Percentiles rank a stretch among this genome's conserved stretches.
Evolutionary conservation across 2,888 invertebrate genomes (phyloP).

Genomic region (Mythimna impura): DNA sequence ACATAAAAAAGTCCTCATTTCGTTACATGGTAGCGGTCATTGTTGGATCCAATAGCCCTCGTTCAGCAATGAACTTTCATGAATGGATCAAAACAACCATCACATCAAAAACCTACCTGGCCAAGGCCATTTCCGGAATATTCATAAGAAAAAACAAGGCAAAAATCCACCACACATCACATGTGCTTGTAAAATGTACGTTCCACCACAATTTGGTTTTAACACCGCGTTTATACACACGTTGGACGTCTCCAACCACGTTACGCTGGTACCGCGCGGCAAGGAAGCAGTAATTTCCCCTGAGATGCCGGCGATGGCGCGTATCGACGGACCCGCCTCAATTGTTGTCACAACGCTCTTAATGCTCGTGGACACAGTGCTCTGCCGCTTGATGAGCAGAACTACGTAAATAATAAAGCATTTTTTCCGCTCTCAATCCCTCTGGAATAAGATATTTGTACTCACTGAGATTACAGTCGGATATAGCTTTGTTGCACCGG

Average conservation of each 20-base stretch:
- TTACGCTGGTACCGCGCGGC: slow-evolving; percentile 63
- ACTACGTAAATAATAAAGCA: slow-evolving; percentile 56
- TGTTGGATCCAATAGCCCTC: not conserved
- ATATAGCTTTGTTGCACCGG: slow-evolving; percentile 36
- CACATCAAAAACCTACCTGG: not conserved
- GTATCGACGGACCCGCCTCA: slow-evolving; percentile 77
- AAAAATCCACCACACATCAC: slow-evolving; percentile 32
- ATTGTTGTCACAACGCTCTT: slow-evolving; percentile 68
- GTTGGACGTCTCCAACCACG: slow-evolving; percentile 70
- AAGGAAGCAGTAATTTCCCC: slow-evolving; percentile 80
- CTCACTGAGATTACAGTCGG: slow-evolving; percentile 49
- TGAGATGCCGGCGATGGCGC: slow-evolving; percentile 74
- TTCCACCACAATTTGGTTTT: slow-evolving; percentile 75
- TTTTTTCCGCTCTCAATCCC: slow-evolving; percentile 44
- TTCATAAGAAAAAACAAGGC: slow-evolving; percentile 6
- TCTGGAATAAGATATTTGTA: slow-evolving; percentile 45
- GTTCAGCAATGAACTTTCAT: not conserved
- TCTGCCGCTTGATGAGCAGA: slow-evolving; percentile 50
- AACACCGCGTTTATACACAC: slow-evolving; percentile 71
- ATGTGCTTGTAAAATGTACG: slow-evolving; percentile 33
- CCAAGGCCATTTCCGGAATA: slow-evolving; percentile 6
- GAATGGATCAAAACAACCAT: not conserved
- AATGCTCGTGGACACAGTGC: slow-evolving; percentile 60
- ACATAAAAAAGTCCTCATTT: too few species aligned
- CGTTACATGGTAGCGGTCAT: not conserved